These are phyloP conservation scores for Gymnothorax reevesii DNA, from an alignment of 2,797 vertebrate genomes.

Conservation along the genomic window DNA sequence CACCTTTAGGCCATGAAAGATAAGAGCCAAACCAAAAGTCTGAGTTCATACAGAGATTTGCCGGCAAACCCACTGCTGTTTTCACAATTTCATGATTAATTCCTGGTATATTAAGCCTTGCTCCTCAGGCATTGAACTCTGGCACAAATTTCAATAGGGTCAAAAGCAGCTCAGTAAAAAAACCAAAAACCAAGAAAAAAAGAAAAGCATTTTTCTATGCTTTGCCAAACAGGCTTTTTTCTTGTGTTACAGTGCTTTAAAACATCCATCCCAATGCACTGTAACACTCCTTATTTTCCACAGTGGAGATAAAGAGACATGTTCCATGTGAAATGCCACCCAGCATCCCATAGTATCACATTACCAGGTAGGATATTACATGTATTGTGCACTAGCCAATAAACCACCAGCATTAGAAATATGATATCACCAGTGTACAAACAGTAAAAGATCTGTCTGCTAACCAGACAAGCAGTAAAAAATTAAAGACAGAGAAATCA, in stretches of 20 bases:
- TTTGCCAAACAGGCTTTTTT: not conserved
- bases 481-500: conserved; percentile 28
- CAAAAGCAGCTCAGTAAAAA: not conserved
- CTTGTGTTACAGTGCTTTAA: not conserved
- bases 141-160: not conserved
- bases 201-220: not conserved
- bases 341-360: not conserved
- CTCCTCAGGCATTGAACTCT: not conserved
- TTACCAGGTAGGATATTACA: conserved; percentile 13
- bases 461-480: conserved; percentile 2
- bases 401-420: not conserved
- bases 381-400: conserved; percentile 12
- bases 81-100: not conserved
- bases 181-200: not conserved
- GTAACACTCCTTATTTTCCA: not conserved
- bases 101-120: not conserved
- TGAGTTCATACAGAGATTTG: not conserved
- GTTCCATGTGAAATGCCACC: not conserved
- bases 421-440: not conserved
- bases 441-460: not conserved
- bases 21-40: not conserved
- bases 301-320: not conserved
- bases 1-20: not conserved
- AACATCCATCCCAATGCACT: not conserved
- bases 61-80: not conserved